A percentile compares a stretch with the other conserved stretches of the same genome.
phyloP scores from a whole-genome alignment of 2,797 vertebrate genomes.

The Okamejei kenojei region DNA sequence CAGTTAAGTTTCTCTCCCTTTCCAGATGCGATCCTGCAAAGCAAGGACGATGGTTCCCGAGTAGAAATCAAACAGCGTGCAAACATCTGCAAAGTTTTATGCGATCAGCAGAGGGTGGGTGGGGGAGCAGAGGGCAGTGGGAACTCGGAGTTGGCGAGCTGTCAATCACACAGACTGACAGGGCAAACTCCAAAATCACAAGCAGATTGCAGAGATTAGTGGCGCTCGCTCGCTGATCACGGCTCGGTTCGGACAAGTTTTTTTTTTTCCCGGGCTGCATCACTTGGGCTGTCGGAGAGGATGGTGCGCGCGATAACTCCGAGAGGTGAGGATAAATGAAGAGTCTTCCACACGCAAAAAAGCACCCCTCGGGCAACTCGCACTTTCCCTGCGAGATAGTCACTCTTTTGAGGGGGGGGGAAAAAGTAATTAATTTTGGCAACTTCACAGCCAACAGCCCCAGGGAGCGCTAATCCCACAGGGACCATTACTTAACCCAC shows the following conservation, averaged over 20 bases:
- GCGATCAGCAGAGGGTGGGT: constrained; percentile 51
- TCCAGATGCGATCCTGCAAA: background rate
- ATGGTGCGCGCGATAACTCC: constrained; percentile 6
- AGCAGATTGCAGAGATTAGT: constrained; percentile 11
- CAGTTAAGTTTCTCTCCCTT: background rate
- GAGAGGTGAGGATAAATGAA: background rate
- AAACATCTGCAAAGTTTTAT: constrained; percentile 66
- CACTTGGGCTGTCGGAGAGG: background rate
- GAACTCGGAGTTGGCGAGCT: constrained; percentile 50
- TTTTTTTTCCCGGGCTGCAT: background rate
- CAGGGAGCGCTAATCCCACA: constrained; percentile 68
- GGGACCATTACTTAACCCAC: constrained; percentile 57
- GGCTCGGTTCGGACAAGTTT: background rate
- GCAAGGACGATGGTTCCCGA: constrained; percentile 50
- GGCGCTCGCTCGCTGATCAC: background rate
- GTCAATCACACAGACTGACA: constrained; percentile 52
- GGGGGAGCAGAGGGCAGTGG: background rate
- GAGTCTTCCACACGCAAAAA: constrained; percentile 38
- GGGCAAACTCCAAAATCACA: constrained; percentile 17
- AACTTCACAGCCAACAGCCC: constrained; percentile 84
- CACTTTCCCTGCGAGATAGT: constrained; percentile 55
- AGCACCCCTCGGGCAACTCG: constrained; percentile 61
- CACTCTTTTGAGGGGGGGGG: constrained; percentile 86
- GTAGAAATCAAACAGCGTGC: constrained; percentile 68
- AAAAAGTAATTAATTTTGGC: constrained; percentile 98